Base-by-base conservation (phyloP, 1,140 invertebrate species). In the Drosophila auraria region DNA sequence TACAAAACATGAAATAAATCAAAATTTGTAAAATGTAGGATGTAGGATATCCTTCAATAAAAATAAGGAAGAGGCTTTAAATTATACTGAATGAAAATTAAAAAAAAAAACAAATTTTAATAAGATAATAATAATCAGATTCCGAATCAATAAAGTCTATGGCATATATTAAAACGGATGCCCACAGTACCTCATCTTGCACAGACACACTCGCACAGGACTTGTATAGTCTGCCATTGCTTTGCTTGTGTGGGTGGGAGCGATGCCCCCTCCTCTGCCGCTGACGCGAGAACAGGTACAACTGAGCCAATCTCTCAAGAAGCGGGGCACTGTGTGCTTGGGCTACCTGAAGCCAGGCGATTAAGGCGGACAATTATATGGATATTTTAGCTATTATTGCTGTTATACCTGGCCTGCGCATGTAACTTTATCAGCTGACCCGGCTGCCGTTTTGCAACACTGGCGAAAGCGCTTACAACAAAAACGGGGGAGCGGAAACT, bases 361-460 rank as follows among this genome's bases (percentile, higher is more conserved):
- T 57, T 57, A 23, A 30, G n/a, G 9, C 25, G n/a, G 36, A 14
- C 33, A 15, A 54, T 68, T 54, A 45, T 14, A 2, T 27, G 38
- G 9, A 33, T 63, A 27, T 38, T 38, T 59, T n/a, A 23, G 30
- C 14, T 7, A 20, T 47, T 44, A 56, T 49, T 76, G 64, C 40
- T 53, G 47, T 40, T 64, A 63, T 45, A 49, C 40, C 64, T 58
- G 49, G 27, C 51, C 56, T 53, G 49, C 56, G 64, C 69, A 59
- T 83, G 80, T 75, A 84, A 87, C 70, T 76, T 76, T 65, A 84
- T 89, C 83, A 87, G 83, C 83, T 87, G 83, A 87, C 78, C 44
- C 23, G 36, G 30, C 14, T 8, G 38, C 3, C 62, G 65, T 45
- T 84, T 64, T 25, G 23, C 81, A 87, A 84, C 78, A 81, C 82